These are phyloP conservation scores for Leptinotarsa rubiginosa DNA, from an alignment of 2,888 invertebrate species.

Conservation along the genomic window DNA sequence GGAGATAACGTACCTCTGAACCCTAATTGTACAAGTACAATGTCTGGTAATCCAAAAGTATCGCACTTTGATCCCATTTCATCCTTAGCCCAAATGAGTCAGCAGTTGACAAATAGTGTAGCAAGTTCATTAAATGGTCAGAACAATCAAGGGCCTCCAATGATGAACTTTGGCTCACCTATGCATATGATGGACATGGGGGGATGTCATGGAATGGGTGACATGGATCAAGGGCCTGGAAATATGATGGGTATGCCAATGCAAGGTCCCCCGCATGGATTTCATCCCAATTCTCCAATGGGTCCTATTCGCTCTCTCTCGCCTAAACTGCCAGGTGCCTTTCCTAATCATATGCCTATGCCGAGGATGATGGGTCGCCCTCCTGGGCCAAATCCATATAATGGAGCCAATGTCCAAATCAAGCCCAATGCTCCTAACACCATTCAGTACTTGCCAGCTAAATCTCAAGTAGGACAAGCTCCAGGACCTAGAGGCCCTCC, in stretches of 20 bases:
- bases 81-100: constrained; percentile 94
- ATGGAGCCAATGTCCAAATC: constrained; percentile 89
- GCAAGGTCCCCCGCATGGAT: constrained; percentile 65
- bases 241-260: constrained; percentile 64
- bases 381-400: constrained; percentile 72
- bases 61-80: constrained; percentile 92
- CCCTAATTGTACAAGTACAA: constrained; percentile 73
- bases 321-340: constrained; percentile 74
- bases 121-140: constrained; percentile 72
- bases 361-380: constrained; percentile 76
- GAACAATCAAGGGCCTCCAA: constrained; percentile 65
- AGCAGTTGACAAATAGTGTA: constrained; percentile 85
- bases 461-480: constrained; percentile 87
- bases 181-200: constrained; percentile 67
- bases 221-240: constrained; percentile 60
- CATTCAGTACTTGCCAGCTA: constrained; percentile 95
- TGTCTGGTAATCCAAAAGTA: constrained; percentile 72
- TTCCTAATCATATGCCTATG: constrained; percentile 67
- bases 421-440: constrained; percentile 98
- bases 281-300: constrained; percentile 64
- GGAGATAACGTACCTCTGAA: constrained; percentile 76
- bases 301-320: constrained; percentile 70
- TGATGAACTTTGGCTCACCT: constrained; percentile 71
- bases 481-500: constrained; percentile 86
- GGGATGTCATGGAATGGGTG: constrained; percentile 63